Evolutionary conservation across 2,797 vertebrate species (phyloP), one percentile per base, ranked within the genome.

Genomic region (Dendrocincla tyrannina): DNA sequence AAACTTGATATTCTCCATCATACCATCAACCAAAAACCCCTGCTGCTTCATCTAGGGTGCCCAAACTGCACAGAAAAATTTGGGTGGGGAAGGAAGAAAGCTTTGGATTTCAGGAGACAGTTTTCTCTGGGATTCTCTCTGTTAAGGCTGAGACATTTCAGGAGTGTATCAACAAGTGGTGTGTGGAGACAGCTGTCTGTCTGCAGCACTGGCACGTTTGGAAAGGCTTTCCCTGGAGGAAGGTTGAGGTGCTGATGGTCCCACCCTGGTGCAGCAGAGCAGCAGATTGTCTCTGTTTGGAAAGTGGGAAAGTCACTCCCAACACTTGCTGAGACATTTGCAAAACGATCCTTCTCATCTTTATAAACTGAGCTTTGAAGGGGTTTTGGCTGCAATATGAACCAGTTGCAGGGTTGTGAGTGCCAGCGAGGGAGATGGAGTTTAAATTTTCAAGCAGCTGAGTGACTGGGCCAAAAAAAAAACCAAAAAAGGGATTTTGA

Each of bases 271-370:
- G 86, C 72, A 55, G 81, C 49, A 80, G 74, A 89, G 84, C 46
- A 85, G 78, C 93, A 93, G 91, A 89, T 89, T 93, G 86, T 14
- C 56, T 82, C 62, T 93, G 49, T 91, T 91, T 89, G 70, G 69
- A 76, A 91, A 88, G 85, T 69, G 66, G 84, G 50, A 91, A 89
- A 91, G 82, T 73, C 82, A 47, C 84, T 77, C 60, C 49, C 78
- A 42, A 1, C 46, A 10, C 79, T 89, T 59, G 46, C 87, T 6
- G 69, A 96, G 80, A 53, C 37, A 49, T 77, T 92, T 75, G 79
- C 76, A 74, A 85, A 92, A 66, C 0, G 13, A 46, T 35, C 9
- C 0, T 10, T 41, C 67, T 92, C 11, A 0, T 89, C 82, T 87
- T 63, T 42, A 44, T 27, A 90, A 86, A 66, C 47, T 64, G 73